Conservation (phyloP, 2,113 vertebrate species). For the Heteronetta atricapilla region DNA sequence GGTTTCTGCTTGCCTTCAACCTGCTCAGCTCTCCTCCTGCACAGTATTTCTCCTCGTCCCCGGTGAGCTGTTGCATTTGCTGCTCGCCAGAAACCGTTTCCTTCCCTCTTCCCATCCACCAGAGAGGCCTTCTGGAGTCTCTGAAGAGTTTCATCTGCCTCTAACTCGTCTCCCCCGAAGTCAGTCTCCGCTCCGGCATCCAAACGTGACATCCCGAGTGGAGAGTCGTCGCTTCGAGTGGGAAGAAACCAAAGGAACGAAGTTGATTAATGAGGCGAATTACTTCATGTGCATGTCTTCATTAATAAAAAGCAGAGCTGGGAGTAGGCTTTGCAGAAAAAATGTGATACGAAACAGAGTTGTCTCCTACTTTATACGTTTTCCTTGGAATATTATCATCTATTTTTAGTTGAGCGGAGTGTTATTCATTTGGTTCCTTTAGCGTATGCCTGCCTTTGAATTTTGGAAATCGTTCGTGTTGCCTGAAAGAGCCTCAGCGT, state of each 20-base stretch:
- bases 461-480: background rate
- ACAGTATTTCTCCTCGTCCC: background rate
- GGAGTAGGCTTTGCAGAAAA: slow-evolving; percentile 13
- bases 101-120: background rate
- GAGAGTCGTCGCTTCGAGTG: slow-evolving; percentile 18
- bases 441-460: background rate
- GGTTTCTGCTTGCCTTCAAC: background rate
- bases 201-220: background rate
- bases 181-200: background rate
- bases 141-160: background rate
- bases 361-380: slow-evolving; percentile 4
- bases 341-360: slow-evolving; percentile 8
- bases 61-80: background rate
- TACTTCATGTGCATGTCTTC: slow-evolving; percentile 55
- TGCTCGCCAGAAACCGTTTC: background rate
- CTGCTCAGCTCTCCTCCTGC: background rate
- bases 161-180: background rate
- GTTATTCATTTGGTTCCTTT: background rate
- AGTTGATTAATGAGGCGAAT: slow-evolving; percentile 53
- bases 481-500: background rate
- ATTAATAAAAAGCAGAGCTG: slow-evolving; percentile 58
- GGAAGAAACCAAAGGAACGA: slow-evolving; percentile 40
- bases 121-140: background rate
- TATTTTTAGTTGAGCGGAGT: slow-evolving; percentile 2
- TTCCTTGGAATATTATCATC: background rate